Conservation (phyloP, 2,113 vertebrate genomes). For the Spea multiplicata region DNA sequence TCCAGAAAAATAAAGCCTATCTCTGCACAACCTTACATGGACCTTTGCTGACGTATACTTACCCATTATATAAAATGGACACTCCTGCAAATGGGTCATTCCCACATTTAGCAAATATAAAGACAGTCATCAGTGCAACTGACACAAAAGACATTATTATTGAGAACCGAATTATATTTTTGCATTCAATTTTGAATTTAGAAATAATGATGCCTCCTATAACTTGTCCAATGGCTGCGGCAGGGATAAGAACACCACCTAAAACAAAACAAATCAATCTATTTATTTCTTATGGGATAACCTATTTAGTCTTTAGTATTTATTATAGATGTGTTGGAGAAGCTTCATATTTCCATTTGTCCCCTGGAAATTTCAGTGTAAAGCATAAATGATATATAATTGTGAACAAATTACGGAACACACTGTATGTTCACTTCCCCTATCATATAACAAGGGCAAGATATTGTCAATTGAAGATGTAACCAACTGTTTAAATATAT, state of each 20-base stretch:
- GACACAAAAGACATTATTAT: conserved; percentile 58
- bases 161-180: conserved; percentile 65
- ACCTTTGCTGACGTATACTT: conserved; percentile 45
- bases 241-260: conserved; percentile 74
- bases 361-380: no score
- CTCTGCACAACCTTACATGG: neutral
- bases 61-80: conserved; percentile 71
- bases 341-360: no score
- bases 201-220: conserved; percentile 72
- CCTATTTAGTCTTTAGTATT: no score
- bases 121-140: conserved; percentile 59
- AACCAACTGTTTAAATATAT: no score
- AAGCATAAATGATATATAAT: no score
- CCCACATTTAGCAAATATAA: conserved; percentile 68
- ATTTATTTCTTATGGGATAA: no score
- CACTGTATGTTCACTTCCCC: no score
- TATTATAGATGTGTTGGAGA: no score
- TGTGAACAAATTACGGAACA: no score
- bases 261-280: neutral
- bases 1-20: neutral
- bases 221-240: conserved; percentile 75
- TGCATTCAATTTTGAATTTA: conserved; percentile 69
- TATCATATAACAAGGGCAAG: no score
- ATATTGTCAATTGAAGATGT: no score
- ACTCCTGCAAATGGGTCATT: conserved; percentile 74